Base-by-base conservation (phyloP, 1,140 invertebrate species). In the Aporrectodea caliginosa region DNA sequence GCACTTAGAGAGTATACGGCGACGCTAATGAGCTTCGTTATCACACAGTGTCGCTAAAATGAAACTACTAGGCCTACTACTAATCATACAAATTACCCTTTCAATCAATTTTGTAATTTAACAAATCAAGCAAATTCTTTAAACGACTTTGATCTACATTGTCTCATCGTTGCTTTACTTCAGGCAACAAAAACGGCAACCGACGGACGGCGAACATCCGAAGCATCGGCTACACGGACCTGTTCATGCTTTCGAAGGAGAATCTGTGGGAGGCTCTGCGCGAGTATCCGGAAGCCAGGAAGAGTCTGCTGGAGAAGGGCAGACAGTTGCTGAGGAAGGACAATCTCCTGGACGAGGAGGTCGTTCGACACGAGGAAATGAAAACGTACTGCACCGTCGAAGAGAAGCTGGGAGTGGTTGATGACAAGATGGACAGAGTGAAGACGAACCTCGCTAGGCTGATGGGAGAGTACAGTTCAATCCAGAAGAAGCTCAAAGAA, bases 281-380 rank as follows among this genome's bases (percentile, higher is more conserved):
- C 73, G 95, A 98, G 86, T 98, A 98, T 89, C 96, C 96, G 0
- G 96, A 97, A 87, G 95, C 96, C 0, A 91, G 93, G 82, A 92
- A 93, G 78, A 93, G 93, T 75, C 90, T 98, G n/a, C 33, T 72
- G 16, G 77, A 78, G 30, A 78, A 78, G 77, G 77, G 77, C 16
- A 34, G 77, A 12, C 97, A 98, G 88, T 90, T 98, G 79, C 88
- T 98, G 29, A 90, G 93, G 80, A 98, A 98, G 89, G 96, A 98
- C 87, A 94, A 95, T 16, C 90, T 98, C 30, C 89, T 98, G 31
- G 95, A 98, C 85, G 95, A 88, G 79, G 87, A 84, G 16, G 84
- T 84, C 22, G 43, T 22, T 12, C 43, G 43, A 58, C 6, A 58
- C 43, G 43, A 58, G 6, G 86, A 85, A 16, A 83, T 84, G 27